These are phyloP conservation scores for Candidula unifasciata DNA, from an alignment of 2,888 invertebrate species.

Conservation along the genomic window DNA sequence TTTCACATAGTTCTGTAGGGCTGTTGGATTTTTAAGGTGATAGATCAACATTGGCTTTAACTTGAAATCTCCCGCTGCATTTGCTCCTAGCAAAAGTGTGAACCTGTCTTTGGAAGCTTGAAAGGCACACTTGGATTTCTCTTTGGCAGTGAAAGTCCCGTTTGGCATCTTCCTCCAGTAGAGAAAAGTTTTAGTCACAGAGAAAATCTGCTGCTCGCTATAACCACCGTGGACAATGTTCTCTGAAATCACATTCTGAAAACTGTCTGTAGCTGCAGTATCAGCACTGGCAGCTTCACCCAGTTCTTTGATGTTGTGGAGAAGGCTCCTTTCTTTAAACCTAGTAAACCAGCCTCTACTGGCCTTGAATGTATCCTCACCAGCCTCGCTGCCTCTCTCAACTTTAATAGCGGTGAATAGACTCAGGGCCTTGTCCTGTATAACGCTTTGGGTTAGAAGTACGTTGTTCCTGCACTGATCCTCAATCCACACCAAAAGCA, in stretches of 20 bases:
- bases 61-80: constrained; percentile 7
- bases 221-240: not conserved
- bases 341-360: constrained; percentile 21
- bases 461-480: not conserved
- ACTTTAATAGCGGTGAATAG: not conserved
- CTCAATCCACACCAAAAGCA: not conserved
- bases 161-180: not conserved
- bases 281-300: not conserved
- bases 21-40: constrained; percentile 1
- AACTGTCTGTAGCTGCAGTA: not conserved
- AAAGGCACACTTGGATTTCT: not conserved
- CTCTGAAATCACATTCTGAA: not conserved
- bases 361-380: not conserved
- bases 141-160: not conserved
- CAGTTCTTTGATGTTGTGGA: not conserved
- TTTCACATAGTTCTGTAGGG: not conserved
- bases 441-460: not conserved
- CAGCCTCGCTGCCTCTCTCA: not conserved
- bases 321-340: not conserved
- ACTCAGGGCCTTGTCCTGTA: not conserved
- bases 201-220: not conserved
- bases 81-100: not conserved
- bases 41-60: not conserved
- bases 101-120: not conserved
- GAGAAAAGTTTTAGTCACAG: constrained; percentile 1